Base-by-base conservation (phyloP, 2,113 vertebrate species). In the Sylvietta virens region DNA sequence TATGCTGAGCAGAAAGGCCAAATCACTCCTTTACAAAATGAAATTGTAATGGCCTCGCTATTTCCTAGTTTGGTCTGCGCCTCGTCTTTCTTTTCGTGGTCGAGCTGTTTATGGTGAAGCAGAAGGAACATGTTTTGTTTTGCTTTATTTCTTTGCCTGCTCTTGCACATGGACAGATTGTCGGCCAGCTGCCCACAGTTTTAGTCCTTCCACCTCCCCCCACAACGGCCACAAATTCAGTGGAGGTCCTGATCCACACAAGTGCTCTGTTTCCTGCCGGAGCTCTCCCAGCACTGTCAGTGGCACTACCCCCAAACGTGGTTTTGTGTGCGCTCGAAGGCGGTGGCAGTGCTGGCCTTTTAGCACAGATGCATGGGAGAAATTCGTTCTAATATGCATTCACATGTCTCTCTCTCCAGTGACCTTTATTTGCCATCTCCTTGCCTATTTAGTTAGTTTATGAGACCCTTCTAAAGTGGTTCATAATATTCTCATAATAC, bases 91-190 rank as follows among this genome's bases (percentile, higher is more conserved):
- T 70, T 66, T 64, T 54, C 0, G 19, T 62, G 91, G 23, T 4
- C 4, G 7, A 40, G 58, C 23, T 93, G 90, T 77, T 92, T 86
- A 88, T 58, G 69, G 82, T 6, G 35, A 60, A 78, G 86, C 96
- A 92, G 92, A 93, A 92, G 83, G 95, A 93, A 39, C 64, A 6
- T 28, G 82, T 93, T 95, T 95, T 92, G 72, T 58, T 95, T 71
- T 86, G 82, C 72, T 81, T 71, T 91, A 90, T 87, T 95, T 91
- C 69, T 88, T 78, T 85, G 85, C 86, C 92, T 54, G 78, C 86
- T 77, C 92, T 78, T 56, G 67, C 83, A 58, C 65, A 62, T 0
- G 77, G 77, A 81, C 94, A 96, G 95, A 95, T 95, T 96, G 95
- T 37, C 69, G 0, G 92, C 91, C 95, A 95, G 95, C 88, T 93